Evolutionary conservation across 30 jellyfish, hydroid and myxozoan species (phyloP).

Genomic region (Turritopsis rubra): DNA sequence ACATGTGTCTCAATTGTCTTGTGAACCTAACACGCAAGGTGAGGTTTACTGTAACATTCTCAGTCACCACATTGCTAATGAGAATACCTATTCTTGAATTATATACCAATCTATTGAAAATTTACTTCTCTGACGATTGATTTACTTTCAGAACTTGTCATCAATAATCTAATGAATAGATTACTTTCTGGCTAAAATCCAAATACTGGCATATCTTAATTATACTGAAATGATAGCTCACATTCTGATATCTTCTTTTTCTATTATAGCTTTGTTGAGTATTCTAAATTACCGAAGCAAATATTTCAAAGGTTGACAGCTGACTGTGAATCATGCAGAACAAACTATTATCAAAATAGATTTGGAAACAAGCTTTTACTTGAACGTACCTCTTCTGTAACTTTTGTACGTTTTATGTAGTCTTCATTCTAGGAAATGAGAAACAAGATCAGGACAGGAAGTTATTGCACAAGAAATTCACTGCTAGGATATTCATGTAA

Average conservation of each 20-base stretch:
- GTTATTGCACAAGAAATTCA: too few species aligned
- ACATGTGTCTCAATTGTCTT: slow-evolving; percentile 49
- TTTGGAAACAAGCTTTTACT: not conserved
- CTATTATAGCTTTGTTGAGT: slow-evolving; percentile 14
- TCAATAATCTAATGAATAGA: not conserved
- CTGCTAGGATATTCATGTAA: too few species aligned
- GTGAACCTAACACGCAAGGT: slow-evolving; percentile 58
- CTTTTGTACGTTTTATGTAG: slow-evolving; percentile 42
- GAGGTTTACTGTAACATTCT: too few species aligned
- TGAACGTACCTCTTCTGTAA: slow-evolving; percentile 56
- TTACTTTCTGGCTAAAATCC: not conserved
- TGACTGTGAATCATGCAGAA: too few species aligned
- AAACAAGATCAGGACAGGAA: too few species aligned
- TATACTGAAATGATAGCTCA: not conserved
- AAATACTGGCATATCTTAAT: not conserved
- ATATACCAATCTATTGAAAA: too few species aligned
- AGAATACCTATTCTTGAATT: too few species aligned
- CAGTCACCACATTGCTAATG: too few species aligned
- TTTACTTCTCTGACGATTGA: too few species aligned
- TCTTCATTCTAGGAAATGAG: slow-evolving; percentile 15
- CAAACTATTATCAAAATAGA: too few species aligned
- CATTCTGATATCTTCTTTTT: slow-evolving; percentile 21
- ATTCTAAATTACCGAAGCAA: slow-evolving; percentile 6
- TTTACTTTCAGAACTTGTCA: not conserved
- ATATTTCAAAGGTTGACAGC: too few species aligned